A percentile compares a stretch with the other conserved stretches of the same genome.
Conservation (phyloP, 2,797 vertebrate genomes). For the Hoplostethus atlanticus region DNA sequence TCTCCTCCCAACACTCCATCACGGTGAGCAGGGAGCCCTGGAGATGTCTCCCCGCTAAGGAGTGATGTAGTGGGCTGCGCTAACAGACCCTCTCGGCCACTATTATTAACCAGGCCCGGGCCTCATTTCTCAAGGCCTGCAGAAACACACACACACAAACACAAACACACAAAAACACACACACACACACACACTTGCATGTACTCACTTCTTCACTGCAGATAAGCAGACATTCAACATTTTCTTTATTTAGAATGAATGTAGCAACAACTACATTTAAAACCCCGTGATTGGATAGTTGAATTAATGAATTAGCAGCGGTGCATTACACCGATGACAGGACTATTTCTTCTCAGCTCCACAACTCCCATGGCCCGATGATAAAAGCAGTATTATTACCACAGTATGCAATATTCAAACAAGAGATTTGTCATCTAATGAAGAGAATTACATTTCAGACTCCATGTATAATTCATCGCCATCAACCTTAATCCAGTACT, state of each 20-base stretch:
- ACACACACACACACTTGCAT: constrained; percentile 16
- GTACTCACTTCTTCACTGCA: constrained; percentile 42
- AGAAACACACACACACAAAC: constrained; percentile 50
- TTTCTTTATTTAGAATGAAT: constrained; percentile 64
- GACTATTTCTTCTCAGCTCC: constrained; percentile 67
- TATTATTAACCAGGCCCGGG: constrained; percentile 76
- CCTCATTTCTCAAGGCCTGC: constrained; percentile 73
- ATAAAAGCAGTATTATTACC: constrained; percentile 81
- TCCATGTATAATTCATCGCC: constrained; percentile 80
- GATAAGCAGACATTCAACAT: constrained; percentile 58
- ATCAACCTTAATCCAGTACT: constrained; percentile 77
- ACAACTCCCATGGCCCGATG: constrained; percentile 62
- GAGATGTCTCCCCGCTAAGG: constrained; percentile 75
- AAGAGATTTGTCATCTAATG: constrained; percentile 83
- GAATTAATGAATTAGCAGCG: constrained; percentile 77
- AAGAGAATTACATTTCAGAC: constrained; percentile 82
- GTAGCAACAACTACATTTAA: constrained; percentile 64
- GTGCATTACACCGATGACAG: constrained; percentile 69
- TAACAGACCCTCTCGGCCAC: constrained; percentile 80
- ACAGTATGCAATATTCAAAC: constrained; percentile 83
- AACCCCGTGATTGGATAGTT: constrained; percentile 69
- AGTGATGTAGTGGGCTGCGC: constrained; percentile 80
- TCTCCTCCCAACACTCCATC: constrained; percentile 73
- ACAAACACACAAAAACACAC: constrained; percentile 17
- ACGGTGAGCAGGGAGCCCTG: constrained; percentile 70